Evolutionary conservation across 2,113 vertebrate genomes (phyloP), one percentile per base, ranked within the genome.

Genomic region (Mobula hypostoma): DNA sequence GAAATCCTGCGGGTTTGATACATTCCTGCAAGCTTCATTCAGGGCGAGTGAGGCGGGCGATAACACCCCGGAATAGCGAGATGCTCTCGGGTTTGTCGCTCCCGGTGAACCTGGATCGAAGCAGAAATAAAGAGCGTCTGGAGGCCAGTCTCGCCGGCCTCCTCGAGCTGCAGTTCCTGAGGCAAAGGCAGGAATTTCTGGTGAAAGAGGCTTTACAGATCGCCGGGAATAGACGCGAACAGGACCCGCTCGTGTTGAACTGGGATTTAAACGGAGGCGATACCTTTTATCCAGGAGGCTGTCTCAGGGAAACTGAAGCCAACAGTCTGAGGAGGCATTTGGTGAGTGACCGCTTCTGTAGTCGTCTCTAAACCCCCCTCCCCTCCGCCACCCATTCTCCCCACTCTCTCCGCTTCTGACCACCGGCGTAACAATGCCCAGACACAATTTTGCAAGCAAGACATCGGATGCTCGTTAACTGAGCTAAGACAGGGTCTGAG

Each of bases 11-110:
- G 80, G 7, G 3, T 19, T 32, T 82, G 79, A 82, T 5, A 48
- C 79, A 82, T 6, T 5, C 72, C 40, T 15, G 66, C 66, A 2
- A 68, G 66, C 66, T 68, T 68, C 66, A 68, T 68, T 68, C 15
- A 68, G 66, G 66, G 66, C 66, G 66, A 68, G 66, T 12, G 66
- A 15, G 15, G 66, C 8, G 66, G 5, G 66, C 8, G 66, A 68
- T 15, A 68, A 8, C 8, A 68, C 32, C 11, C n/a, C 15, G 78
- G 19, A 56, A 56, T 56, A 83, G 7, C 85, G 61, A 63, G 85
- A 96, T 97, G 97, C 96, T 97, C 94, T 96, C 96, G 21, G 96
- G 96, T 14, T 96, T 96, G 94, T 96, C 96, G n/a, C 96, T 96
- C 94, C 97, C 96, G 27, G 96, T 96, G 95, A 96, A 96, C 5